Base-by-base conservation (phyloP, 2,113 vertebrate genomes). In the Globicephala melas region DNA sequence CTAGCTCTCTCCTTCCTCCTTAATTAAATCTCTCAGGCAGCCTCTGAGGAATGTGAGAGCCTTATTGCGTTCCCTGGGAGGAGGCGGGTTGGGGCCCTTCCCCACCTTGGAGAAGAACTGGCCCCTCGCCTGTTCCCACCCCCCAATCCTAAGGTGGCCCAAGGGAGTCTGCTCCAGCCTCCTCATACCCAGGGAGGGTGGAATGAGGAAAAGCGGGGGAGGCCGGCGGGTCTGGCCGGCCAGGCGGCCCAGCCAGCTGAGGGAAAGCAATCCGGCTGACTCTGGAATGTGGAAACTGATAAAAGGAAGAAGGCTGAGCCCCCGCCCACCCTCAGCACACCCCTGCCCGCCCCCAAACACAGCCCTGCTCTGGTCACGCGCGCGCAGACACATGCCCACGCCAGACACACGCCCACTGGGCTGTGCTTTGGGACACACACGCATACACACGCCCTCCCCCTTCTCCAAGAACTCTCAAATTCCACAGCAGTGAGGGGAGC, bases 11-110 rank as follows among this genome's bases (percentile, higher is more conserved):
- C 96, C 93, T 95, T 97, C 97, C 96, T 92, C 97, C 98, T 99
- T 99, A 99, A 99, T 99, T 99, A 99, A 99, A 99, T 99, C 98
- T 99, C 99, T 99, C 98, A 98, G 99, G 98, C 99, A 99, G 98
- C 98, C 94, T 98, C 94, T 79, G 97, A 99, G 99, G 99, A 99
- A 99, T 99, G 99, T 98, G 97, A 95, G 21, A 96, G 97, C 96
- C 97, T 98, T 98, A 98, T 99, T 99, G 99, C 99, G 98, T 99
- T 98, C 97, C 98, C 98, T 50, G 7, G 94, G 94, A 97, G 92
- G 96, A 84, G 41, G 53, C 36, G 28, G 50, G 62, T 41, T 26
- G 53, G 93, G 70, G 13, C 21, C 20, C 31, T 76, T 55, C 81
- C 36, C 82, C 77, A 73, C 84, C 95, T 87, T 79, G 67, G 71